These are phyloP conservation scores for Metacarcinus magister DNA, from an alignment of 2,888 invertebrate genomes.

Conservation along the genomic window DNA sequence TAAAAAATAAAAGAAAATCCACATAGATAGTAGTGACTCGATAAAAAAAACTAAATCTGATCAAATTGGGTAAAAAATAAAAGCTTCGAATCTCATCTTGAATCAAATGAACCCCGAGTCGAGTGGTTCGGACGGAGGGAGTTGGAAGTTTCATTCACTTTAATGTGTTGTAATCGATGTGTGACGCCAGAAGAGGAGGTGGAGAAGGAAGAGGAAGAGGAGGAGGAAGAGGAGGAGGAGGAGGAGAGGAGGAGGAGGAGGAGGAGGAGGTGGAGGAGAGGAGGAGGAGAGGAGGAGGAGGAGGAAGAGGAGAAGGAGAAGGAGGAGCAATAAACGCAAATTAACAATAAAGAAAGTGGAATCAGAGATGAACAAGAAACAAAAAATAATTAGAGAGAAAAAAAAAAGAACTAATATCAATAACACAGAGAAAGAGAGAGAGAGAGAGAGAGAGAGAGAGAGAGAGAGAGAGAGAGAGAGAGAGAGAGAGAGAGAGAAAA, in stretches of 20 bases:
- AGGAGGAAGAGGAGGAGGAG: neutral
- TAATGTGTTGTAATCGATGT: constrained; percentile 51
- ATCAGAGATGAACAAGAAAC: neutral
- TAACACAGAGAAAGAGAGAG: neutral
- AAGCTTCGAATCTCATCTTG: neutral
- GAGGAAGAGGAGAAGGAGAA: no score
- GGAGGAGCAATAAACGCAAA: neutral
- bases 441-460: neutral
- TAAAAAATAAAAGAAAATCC: neutral
- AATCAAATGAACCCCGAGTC: constrained; percentile 29
- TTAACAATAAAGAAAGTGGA: neutral
- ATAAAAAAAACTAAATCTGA: neutral
- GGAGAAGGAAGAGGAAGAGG: neutral
- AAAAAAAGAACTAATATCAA: neutral
- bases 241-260: no score
- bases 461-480: neutral
- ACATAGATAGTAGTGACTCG: neutral
- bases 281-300: neutral
- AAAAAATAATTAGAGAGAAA: neutral
- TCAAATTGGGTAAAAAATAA: neutral
- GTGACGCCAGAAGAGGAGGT: constrained; percentile 12
- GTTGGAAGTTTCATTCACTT: constrained; percentile 28
- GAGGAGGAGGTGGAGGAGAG: neutral
- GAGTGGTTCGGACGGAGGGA: neutral
- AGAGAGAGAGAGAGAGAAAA: neutral